Evolutionary conservation across 2,797 vertebrate species (phyloP), one percentile per base, ranked within the genome.

Genomic region (Dromococcyx pavoninus): DNA sequence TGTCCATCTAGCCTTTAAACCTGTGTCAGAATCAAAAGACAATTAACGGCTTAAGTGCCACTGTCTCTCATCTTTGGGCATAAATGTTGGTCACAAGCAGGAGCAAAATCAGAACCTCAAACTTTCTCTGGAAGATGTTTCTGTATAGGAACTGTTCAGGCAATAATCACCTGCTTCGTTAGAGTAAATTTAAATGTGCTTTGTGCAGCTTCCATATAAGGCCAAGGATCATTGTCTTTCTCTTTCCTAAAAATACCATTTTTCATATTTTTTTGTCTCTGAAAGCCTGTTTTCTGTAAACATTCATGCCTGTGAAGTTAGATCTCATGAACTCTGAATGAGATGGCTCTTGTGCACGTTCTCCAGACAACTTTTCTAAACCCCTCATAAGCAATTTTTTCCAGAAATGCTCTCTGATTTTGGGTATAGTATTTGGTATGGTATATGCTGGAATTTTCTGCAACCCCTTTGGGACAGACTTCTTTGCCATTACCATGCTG

Each of bases 11-110:
- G 91, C 62, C 82, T 75, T 87, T 69, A 71, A 78, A 93, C 58
- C 61, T 46, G 75, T 82, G 87, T 96, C 95, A 96, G 70, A 65
- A 78, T 30, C 54, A 79, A 93, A 94, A 93, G 84, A 75, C 72
- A 78, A 82, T 93, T 84, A 94, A 76, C 89, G 96, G 82, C 89
- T 97, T 93, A 85, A 77, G 53, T 23, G 78, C 44, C 13, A 23
- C 39, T 72, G 54, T 62, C 72, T 96, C 77, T 92, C 56, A 67
- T 83, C 86, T 95, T 85, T 65, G 46, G 37, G 69, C 64, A 58
- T 65, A 53, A 94, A 88, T 21, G 9, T 0, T 48, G 71, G 54
- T 54, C 70, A 84, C 89, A 91, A 48, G 33, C 57, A 76, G 70
- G 50, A 53, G 33, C 67, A 88, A 95, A 86, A 75, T 27, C 32